Percentiles rank a stretch among this genome's conserved stretches.
Conservation (phyloP, 1,140 invertebrate species). For the Drosophila tani region DNA sequence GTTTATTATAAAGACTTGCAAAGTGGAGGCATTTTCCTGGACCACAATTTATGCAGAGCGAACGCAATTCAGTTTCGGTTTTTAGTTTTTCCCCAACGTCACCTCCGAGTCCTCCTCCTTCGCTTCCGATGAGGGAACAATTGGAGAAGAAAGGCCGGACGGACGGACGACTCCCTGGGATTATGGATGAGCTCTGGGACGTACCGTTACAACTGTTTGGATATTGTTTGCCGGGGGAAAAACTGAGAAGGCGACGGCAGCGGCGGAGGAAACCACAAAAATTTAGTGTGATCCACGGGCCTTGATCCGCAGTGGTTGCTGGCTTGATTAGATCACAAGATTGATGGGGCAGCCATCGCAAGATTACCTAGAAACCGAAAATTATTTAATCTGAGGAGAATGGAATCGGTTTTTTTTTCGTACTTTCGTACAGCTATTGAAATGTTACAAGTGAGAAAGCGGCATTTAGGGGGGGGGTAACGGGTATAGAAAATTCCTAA, state of each 20-base stretch:
- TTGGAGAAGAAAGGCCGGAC: conserved; percentile 7
- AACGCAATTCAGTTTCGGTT: conserved; percentile 73
- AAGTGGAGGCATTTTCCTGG: conserved; percentile 35
- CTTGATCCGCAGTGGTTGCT: conserved; percentile 1
- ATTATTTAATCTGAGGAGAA: neutral
- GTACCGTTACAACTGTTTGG: conserved; percentile 39
- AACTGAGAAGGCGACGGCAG: neutral
- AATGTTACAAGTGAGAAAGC: neutral
- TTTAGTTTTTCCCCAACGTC: conserved; percentile 24
- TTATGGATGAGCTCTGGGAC: conserved; percentile 39
- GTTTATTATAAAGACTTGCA: conserved; percentile 72
- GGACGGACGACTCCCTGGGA: neutral
- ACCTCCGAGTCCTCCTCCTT: neutral
- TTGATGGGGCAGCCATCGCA: conserved; percentile 6
- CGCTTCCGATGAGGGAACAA: conserved; percentile 23
- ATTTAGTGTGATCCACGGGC: conserved; percentile 9
- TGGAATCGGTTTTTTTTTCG: neutral
- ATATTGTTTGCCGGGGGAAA: conserved; percentile 19
- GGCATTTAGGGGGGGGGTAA: too few species aligned
- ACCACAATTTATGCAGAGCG: conserved; percentile 72
- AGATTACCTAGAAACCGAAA: neutral
- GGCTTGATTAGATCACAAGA: conserved; percentile 24
- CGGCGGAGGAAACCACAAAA: conserved; percentile 14
- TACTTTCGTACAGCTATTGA: neutral
- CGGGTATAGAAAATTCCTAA: too few species aligned